Base-by-base conservation (phyloP, 1,140 invertebrate species). In the Drosophila tristis region DNA sequence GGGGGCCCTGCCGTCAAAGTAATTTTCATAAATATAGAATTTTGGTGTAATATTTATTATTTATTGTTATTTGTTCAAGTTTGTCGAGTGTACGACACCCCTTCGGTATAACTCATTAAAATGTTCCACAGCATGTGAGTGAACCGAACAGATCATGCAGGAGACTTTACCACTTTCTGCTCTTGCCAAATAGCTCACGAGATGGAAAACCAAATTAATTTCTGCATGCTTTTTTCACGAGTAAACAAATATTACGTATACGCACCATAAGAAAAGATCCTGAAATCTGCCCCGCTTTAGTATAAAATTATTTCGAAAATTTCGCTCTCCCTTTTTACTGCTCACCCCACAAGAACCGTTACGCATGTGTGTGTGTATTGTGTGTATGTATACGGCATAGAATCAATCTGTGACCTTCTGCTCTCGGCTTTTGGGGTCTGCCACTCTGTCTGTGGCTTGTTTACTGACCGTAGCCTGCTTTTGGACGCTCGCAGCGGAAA, bases 401-500 rank as follows among this genome's bases (percentile, higher is more conserved):
- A 43, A 73, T 62, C 50, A 74, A 56, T 74, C 50, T 31, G 23
- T 63, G 70, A 56, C 58, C 51, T 61, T 74, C 29, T 50, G 43
- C 20, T 20, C 51, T 42, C 29, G 13, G 44, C 35, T 31, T 42
- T 20, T 55, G 39, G 26, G 66, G 31, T 15, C 47, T 39, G 67
- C 67, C 67, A 26, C 42, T 43, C 26, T 43, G 66, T 70, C 66
- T 71, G 44, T 35, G 25, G 53, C 23, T 49, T 74, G 57, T 74
- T 74, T 74, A 64, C 59, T 53, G 72, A 74, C 45, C 71, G 48
- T 58, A 68, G 66, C 60, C 57, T 29, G 26, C 61, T 55, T 67
- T 61, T 61, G 39, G 68, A 49, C 55, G 48, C 77, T 73, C 63
- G 48, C 61, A 60, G 62, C 72, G 78, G 80, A 86, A 80, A 86